Conservation (phyloP, 2,797 vertebrate species). For the Squalus acanthias region DNA sequence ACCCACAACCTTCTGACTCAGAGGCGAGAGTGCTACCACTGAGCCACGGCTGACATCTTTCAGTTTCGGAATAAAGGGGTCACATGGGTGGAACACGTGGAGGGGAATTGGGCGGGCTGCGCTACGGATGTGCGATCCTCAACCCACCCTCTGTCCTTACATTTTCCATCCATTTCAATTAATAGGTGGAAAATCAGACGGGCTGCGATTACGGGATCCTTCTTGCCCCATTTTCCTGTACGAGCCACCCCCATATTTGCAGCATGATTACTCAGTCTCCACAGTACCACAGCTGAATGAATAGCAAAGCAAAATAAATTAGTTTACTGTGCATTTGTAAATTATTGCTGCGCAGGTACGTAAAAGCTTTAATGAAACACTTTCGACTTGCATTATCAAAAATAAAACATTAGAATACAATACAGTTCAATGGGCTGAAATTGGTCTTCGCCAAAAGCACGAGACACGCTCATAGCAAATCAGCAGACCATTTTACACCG, state of each 20-base stretch:
- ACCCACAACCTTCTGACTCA: background rate
- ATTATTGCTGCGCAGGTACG: background rate
- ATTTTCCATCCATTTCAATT: background rate
- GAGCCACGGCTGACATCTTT: background rate
- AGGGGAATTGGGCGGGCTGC: too few species aligned
- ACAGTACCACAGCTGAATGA: background rate
- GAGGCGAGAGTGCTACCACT: background rate
- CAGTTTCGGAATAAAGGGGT: background rate
- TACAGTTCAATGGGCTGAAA: background rate
- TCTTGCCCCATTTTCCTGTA: background rate
- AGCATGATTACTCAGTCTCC: background rate
- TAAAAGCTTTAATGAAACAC: background rate
- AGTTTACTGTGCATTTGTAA: background rate
- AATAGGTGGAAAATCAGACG: background rate
- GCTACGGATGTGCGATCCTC: background rate
- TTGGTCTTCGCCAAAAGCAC: background rate
- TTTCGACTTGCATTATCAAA: background rate
- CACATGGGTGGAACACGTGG: background rate
- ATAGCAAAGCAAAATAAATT: background rate
- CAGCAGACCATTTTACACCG: background rate
- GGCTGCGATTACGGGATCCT: background rate
- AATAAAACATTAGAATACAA: background rate
- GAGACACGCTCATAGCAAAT: background rate
- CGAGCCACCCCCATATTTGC: background rate
- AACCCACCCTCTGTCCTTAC: background rate